Percentiles rank a stretch among this genome's conserved stretches.
Evolutionary conservation across 2,888 invertebrate genomes (phyloP).

Genomic region (Hermaeophaga mercurialis): DNA sequence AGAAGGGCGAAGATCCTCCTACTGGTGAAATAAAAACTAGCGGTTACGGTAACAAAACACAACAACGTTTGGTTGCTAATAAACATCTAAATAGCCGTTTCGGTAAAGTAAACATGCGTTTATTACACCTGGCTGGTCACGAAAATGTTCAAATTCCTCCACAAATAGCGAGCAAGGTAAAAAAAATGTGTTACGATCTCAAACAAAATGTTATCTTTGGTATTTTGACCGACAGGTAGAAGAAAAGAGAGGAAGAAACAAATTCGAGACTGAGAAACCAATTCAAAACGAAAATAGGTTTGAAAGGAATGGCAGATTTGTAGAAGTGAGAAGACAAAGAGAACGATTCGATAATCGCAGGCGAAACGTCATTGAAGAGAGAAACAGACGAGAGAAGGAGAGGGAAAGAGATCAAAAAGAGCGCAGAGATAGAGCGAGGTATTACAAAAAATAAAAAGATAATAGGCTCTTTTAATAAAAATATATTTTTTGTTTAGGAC

Average conservation of each 20-base stretch:
- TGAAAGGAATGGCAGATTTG: constrained; percentile 29
- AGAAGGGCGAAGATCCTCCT: constrained; percentile 54
- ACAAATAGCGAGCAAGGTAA: constrained; percentile 28
- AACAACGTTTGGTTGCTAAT: constrained; percentile 28
- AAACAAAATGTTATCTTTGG: not conserved
- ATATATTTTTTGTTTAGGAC: no score
- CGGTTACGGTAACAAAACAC: constrained; percentile 49
- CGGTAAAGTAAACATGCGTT: constrained; percentile 37
- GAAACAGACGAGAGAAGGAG: constrained; percentile 28
- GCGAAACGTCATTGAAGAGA: constrained; percentile 6
- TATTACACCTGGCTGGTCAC: constrained; percentile 42
- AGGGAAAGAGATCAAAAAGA: constrained; percentile 17
- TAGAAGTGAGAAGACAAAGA: constrained; percentile 24
- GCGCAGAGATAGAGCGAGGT: constrained; percentile 23
- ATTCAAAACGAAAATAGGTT: constrained; percentile 35
- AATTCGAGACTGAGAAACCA: constrained; percentile 53
- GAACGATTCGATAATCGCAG: constrained; percentile 20
- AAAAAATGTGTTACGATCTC: not conserved
- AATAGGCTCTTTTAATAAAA: no score
- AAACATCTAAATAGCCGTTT: constrained; percentile 30
- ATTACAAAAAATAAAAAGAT: no score
- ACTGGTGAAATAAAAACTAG: constrained; percentile 50
- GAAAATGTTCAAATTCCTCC: constrained; percentile 26
- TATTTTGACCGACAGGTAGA: constrained; percentile 31
- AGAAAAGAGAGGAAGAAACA: constrained; percentile 50